A percentile compares a stretch with the other conserved stretches of the same genome.
Conservation (phyloP, 2,113 vertebrate genomes). For the Siphamia tubifer region DNA sequence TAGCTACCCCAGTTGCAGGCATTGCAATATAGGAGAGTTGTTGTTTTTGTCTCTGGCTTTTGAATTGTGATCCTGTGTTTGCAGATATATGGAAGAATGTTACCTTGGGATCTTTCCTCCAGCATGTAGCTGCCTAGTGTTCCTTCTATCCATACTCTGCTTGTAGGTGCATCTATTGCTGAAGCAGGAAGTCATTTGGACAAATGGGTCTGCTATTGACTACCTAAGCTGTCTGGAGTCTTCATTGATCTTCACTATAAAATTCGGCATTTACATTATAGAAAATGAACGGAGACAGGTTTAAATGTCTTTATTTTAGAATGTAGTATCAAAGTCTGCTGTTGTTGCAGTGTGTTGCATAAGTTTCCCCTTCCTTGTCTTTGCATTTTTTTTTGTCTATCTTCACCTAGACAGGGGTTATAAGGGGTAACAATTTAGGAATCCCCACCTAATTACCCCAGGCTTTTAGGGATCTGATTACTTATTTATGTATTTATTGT, state of each 20-base stretch:
- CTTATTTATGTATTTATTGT: too few relatives aligned
- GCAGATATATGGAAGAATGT: background rate
- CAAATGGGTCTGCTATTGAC: constrained; percentile 42
- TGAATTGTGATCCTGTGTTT: background rate
- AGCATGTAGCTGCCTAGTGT: constrained; percentile 25
- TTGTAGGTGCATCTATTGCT: constrained; percentile 1
- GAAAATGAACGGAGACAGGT: too few relatives aligned
- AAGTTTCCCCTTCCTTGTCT: too few relatives aligned
- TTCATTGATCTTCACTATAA: constrained; percentile 9
- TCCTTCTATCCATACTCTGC: constrained; percentile 6
- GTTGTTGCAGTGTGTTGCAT: too few relatives aligned
- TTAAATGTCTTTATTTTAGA: too few relatives aligned
- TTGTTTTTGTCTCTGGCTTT: constrained; percentile 1
- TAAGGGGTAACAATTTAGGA: too few relatives aligned
- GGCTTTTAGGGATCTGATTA: too few relatives aligned
- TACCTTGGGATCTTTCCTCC: constrained; percentile 3
- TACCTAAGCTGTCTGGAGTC: background rate
- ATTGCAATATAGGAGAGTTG: background rate
- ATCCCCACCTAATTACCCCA: too few relatives aligned
- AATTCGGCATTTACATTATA: background rate
- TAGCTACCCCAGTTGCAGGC: too few relatives aligned
- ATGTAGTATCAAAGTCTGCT: too few relatives aligned
- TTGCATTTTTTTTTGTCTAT: too few relatives aligned
- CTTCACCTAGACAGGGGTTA: too few relatives aligned
- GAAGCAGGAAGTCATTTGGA: constrained; percentile 44